A percentile compares a stretch with the other conserved stretches of the same genome.
phyloP scores from a whole-genome alignment of 1,140 invertebrate genomes.

The Glossosoma conforme region DNA sequence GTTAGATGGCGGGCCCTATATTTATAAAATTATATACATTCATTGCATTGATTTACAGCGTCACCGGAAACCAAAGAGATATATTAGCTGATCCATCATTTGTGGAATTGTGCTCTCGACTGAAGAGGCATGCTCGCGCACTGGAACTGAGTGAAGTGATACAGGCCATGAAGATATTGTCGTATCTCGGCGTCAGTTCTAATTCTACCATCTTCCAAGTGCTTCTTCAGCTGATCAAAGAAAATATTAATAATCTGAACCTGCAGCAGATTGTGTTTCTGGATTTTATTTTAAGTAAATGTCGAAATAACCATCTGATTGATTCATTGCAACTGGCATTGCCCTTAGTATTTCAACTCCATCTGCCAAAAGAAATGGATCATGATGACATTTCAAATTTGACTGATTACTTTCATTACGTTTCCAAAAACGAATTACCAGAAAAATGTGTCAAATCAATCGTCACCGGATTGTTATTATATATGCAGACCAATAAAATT shows the following conservation, averaged over 20 bases:
- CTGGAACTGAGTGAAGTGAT: constrained; percentile 52
- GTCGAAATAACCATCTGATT: constrained; percentile 48
- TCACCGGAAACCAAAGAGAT: neutral
- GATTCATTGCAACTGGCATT: constrained; percentile 57
- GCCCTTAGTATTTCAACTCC: constrained; percentile 57
- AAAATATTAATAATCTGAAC: constrained; percentile 55
- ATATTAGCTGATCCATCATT: constrained; percentile 39
- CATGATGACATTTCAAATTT: constrained; percentile 45
- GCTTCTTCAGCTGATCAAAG: constrained; percentile 55
- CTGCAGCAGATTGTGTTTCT: constrained; percentile 58
- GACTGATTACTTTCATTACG: constrained; percentile 49
- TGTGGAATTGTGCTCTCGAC: constrained; percentile 41
- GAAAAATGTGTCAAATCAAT: constrained; percentile 47
- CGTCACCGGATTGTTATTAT: constrained; percentile 43
- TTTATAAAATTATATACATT: neutral
- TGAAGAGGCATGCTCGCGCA: constrained; percentile 49
- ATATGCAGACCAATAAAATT: constrained; percentile 41
- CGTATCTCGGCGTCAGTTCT: constrained; percentile 50
- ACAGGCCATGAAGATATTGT: constrained; percentile 52
- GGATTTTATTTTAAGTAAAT: constrained; percentile 50
- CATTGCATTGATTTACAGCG: constrained; percentile 9
- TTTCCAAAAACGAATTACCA: constrained; percentile 45
- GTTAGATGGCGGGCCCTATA: neutral
- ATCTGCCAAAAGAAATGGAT: constrained; percentile 51
- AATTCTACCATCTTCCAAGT: constrained; percentile 55